Evolutionary conservation across 2,888 invertebrate genomes (phyloP), one percentile per base, ranked within the genome.

Genomic region (Rhamnusium bicolor): DNA sequence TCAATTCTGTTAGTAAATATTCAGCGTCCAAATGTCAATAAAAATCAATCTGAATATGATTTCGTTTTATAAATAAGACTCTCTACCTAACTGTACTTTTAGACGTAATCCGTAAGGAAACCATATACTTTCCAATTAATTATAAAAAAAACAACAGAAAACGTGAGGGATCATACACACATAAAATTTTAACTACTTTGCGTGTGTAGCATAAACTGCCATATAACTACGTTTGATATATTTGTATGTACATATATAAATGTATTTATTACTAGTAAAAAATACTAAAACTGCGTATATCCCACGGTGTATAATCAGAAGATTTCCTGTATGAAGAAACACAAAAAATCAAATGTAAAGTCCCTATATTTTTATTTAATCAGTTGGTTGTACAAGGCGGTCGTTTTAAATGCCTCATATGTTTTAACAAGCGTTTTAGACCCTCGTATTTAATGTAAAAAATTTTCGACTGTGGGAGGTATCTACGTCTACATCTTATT

Each of bases 101-200:
- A 40, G 12, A 12, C 4, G 40, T 4, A 40, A 40, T 40, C n/a
- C n/a, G n/a, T 40, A 40, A 40, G 40, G 40, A 40, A 40, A 40
- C n/a, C 40, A 12, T 32, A 32, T 10, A 40, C n/a, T 40, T 40
- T 40, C 12, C 40, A 40, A 40, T 40, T 40, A n/a, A 2, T 40
- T 10, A 2, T 40, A 40, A 4, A 40, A 40, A 32, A 32, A 32
- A 40, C 12, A n/a, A 40, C n/a, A 53, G 27, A 54, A 27, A 21
- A 54, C 54, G 54, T 21, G 54, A 54, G 27, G 27, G 54, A 21
- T 54, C 54, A 54, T 12, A 54, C n/a, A 40, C 40, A 40, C 54
- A 54, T 54, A 54, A 54, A 54, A 54, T 54, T 54, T 54, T 54
- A 54, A 54, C 54, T 54, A n/a, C 54, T 14, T 54, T 54, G 54